Evolutionary conservation across 2,797 vertebrate species (phyloP).

Genomic region (Prionace glauca): DNA sequence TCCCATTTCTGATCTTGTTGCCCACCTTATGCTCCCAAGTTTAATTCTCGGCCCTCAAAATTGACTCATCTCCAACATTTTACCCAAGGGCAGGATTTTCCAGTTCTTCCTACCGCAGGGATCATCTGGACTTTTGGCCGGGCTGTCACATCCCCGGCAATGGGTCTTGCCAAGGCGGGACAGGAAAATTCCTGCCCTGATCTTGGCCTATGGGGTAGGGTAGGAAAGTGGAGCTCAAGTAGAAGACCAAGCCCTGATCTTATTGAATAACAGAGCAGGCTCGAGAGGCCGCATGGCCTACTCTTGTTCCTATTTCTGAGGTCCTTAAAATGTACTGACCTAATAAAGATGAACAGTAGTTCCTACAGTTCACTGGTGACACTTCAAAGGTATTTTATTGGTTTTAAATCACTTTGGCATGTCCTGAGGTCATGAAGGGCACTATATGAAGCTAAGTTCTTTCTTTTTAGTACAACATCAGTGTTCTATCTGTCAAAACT

Average conservation of each 20-base stretch:
- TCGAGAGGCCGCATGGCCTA: too few relatives aligned
- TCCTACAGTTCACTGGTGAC: not conserved
- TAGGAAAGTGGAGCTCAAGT: not conserved
- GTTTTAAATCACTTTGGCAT: not conserved
- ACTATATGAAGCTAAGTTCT: not conserved
- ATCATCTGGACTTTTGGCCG: too few relatives aligned
- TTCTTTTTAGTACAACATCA: not conserved
- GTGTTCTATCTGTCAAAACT: not conserved
- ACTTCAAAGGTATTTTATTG: not conserved
- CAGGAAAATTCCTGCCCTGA: too few relatives aligned
- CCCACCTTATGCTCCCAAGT: not conserved
- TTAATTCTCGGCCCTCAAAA: not conserved
- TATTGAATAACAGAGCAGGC: not conserved
- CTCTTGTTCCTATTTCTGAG: not conserved
- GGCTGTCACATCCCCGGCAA: too few relatives aligned
- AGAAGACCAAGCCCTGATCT: not conserved
- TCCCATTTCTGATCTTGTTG: not conserved
- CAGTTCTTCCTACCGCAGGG: too few relatives aligned
- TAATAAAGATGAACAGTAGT: not conserved
- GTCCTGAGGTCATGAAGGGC: not conserved
- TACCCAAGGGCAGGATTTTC: not conserved
- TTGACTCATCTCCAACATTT: not conserved
- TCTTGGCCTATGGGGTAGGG: not conserved
- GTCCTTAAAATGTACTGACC: not conserved
- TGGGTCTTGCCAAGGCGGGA: not conserved